These are phyloP conservation scores for Coenonympha glycerion DNA, from an alignment of 2,888 invertebrate genomes.

Conservation along the genomic window DNA sequence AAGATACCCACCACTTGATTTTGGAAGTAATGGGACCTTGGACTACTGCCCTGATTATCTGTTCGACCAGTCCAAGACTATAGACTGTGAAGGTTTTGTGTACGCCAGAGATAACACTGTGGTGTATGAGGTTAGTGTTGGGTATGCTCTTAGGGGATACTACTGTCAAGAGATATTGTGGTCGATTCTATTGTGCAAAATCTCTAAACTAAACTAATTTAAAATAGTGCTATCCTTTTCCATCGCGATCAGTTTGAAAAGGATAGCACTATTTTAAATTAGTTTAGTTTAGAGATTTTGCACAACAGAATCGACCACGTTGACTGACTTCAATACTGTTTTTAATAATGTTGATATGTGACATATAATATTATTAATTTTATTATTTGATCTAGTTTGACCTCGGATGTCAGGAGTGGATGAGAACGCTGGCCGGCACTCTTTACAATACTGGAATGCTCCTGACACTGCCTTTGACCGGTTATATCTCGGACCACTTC, in stretches of 20 bases:
- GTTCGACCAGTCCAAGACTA: slow-evolving; percentile 35
- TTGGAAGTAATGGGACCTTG: slow-evolving; percentile 37
- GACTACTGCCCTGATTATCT: slow-evolving; percentile 43
- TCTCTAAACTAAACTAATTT: too few relatives aligned
- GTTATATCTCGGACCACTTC: slow-evolving; percentile 77
- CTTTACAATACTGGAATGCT: slow-evolving; percentile 79
- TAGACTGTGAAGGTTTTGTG: slow-evolving; percentile 46
- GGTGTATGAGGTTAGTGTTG: slow-evolving; percentile 56
- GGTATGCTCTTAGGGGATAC: too few relatives aligned
- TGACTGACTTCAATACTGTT: too few relatives aligned
- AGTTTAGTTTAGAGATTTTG: too few relatives aligned
- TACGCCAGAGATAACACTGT: slow-evolving; percentile 52
- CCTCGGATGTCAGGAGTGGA: slow-evolving; percentile 78
- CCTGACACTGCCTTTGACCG: slow-evolving; percentile 77
- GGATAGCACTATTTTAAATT: too few relatives aligned
- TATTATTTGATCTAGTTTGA: slow-evolving; percentile 56
- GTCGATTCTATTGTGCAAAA: too few relatives aligned
- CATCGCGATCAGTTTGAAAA: too few relatives aligned
- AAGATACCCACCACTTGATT: slow-evolving; percentile 44
- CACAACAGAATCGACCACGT: too few relatives aligned
- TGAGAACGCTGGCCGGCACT: slow-evolving; percentile 79
- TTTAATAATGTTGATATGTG: too few relatives aligned
- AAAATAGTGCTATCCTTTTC: too few relatives aligned
- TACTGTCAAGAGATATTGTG: too few relatives aligned
- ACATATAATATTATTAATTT: too few relatives aligned